Base-by-base conservation (phyloP, 2,888 invertebrate genomes). In the Agrotis ipsilon region DNA sequence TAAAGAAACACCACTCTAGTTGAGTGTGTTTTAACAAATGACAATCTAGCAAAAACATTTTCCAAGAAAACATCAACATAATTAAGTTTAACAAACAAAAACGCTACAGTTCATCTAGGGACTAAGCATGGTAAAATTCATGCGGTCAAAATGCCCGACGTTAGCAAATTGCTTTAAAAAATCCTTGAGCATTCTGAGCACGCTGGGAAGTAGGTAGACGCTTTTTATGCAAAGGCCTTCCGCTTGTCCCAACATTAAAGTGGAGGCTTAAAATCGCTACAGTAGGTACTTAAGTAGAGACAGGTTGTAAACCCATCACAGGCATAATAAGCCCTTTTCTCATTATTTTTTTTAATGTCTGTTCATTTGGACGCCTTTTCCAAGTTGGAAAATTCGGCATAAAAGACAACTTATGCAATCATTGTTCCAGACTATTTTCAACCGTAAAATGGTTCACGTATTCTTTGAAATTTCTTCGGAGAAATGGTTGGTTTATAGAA, bases 221-320 rank as follows among this genome's bases (percentile, higher is more conserved):
- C 74, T 75, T 75, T 76, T 75, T 79, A 79, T 73, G 79, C 79
- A 79, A 73, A 74, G 64, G 74, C 58, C 74, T 79, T 32, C 45
- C 52, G 46, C 79, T 79, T 74, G 65, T 64, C 58, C 75, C 76
- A 68, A 62, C 76, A 55, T 59, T 59, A 63, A 77, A 81, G 75
- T 69, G 77, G 81, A 60, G 32, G 71, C 63, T 77, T 76, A 63
- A 80, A 63, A 57, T 69, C 55, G 70, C 46, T 59, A 64, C 77
- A 63, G 70, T 69, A 54, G 79, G 52, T 75, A 63, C 69, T 76
- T 80, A 46, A 60, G 80, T n/a, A 75, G 57, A 67, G 80, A 80
- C 80, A 80, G 76, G 68, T 62, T 80, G 68, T 75, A 62, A 59
- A 68, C 52, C 75, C 76, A 75, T 80, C 80, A 75, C 61, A 43